Base-by-base conservation (phyloP, 2,797 vertebrate species). In the Sus cebifrons region DNA sequence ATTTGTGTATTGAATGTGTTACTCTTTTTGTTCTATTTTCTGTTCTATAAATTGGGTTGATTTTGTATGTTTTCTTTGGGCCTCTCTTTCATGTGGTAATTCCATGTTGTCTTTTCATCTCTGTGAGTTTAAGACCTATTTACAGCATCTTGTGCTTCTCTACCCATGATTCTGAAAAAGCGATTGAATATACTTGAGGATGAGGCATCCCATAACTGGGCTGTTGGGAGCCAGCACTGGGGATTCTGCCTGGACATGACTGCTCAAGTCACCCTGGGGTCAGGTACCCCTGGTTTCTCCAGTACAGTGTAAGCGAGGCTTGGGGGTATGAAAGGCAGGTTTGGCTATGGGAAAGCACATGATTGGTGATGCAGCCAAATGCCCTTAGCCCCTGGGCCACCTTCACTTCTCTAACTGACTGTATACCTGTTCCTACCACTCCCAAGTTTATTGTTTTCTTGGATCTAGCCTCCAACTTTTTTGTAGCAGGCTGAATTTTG, bases 361-460 rank as follows among this genome's bases (percentile, higher is more conserved):
- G 52, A 52, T 44, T 89, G 36, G 21, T 75, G 52, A 49, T 67
- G 16, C 21, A 83, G 12, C 21, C n/a, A 62, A 16, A 4, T n/a
- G 74, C 32, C 7, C 3, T 29, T n/a, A 11, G 58, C 13, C 2
- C 9, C 18, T 88, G 27, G 20, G 18, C 18, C 18, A 29, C 25
- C 6, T 10, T 58, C 65, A 1, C 2, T 21, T 11, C 32, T 60
- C 25, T 10, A 5, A 21, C 10, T 93, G 85, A 11, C 27, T 54
- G 0, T 44, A 6, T 73, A 9, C 20, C 25, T 1, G 9, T 10
- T 27, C 11, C 29, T 7, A 0, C 78, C 5, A 16, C 14, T 36
- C 58, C 29, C 21, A 25, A 12, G 20, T 17, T 27, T 73, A 13
- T 29, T 27, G 18, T 17, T 84, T 2, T 54, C 32, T 94, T 75